phyloP scores from a whole-genome alignment of 1,140 invertebrate species.

The Babylonia areolata region DNA sequence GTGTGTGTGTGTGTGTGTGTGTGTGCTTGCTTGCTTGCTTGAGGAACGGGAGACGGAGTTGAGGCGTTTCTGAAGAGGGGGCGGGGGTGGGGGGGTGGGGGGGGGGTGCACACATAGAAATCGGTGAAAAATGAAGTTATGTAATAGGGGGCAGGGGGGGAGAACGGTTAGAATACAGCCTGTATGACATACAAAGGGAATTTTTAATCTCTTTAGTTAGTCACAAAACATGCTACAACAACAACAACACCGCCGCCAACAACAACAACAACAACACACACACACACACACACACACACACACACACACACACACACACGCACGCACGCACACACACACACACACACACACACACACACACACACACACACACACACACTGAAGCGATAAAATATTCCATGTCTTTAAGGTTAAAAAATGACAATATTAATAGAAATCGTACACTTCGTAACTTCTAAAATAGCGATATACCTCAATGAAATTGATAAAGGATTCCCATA shows the following conservation, averaged over 20 bases:
- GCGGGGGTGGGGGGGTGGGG: too few relatives aligned
- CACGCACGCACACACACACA: neutral
- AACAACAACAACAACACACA: too few relatives aligned
- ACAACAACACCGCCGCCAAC: too few relatives aligned
- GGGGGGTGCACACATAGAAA: neutral
- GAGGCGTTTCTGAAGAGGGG: too few relatives aligned
- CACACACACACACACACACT: neutral
- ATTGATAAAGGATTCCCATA: neutral
- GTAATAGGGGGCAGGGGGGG: too few relatives aligned
- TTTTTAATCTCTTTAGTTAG: too few relatives aligned
- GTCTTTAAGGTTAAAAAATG: neutral
- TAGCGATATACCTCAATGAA: neutral
- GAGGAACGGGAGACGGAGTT: too few relatives aligned
- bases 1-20: too few relatives aligned
- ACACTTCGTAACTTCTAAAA: neutral
- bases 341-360: neutral
- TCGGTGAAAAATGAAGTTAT: neutral
- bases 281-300: neutral
- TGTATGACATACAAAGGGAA: too few relatives aligned
- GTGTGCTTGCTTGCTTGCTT: too few relatives aligned
- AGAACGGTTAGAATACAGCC: too few relatives aligned
- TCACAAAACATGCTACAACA: too few relatives aligned
- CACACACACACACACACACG: neutral
- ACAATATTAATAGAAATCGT: neutral
- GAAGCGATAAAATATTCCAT: neutral